Conservation (phyloP, 1,140 invertebrate genomes). For the Drosophila ficusphila region DNA sequence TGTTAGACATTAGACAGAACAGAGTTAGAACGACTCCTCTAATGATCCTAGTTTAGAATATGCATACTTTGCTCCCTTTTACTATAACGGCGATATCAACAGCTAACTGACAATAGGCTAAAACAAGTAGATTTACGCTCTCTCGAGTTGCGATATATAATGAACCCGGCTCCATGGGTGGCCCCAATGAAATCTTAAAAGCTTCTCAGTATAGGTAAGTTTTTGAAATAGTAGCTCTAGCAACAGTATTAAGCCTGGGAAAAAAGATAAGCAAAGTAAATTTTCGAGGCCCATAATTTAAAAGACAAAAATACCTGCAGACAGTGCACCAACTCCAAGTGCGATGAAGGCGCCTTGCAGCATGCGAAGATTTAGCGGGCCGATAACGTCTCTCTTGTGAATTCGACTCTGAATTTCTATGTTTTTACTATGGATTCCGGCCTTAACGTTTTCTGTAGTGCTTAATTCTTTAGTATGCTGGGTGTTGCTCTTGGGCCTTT, state of each 20-base stretch:
- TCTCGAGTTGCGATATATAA: too few relatives aligned
- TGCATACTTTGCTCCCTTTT: too few relatives aligned
- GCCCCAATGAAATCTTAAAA: too few relatives aligned
- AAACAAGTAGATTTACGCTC: too few relatives aligned
- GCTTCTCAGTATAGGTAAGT: too few relatives aligned
- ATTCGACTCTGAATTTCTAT: slow-evolving; percentile 15
- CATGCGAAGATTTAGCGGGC: slow-evolving; percentile 88
- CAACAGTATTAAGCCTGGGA: background rate
- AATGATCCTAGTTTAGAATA: too few relatives aligned
- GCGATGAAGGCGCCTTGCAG: slow-evolving; percentile 88
- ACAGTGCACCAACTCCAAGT: slow-evolving; percentile 85
- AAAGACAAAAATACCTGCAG: slow-evolving; percentile 49
- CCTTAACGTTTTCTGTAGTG: slow-evolving; percentile 47
- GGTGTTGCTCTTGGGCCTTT: slow-evolving; percentile 58
- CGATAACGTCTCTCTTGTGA: slow-evolving; percentile 78
- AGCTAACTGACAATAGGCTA: too few relatives aligned
- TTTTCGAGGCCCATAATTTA: background rate
- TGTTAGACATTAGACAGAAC: too few relatives aligned
- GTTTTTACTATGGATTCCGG: slow-evolving; percentile 40
- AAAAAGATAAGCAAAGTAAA: background rate
- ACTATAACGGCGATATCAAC: too few relatives aligned
- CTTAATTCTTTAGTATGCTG: slow-evolving; percentile 65
- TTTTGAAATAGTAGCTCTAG: background rate
- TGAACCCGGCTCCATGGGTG: too few relatives aligned
- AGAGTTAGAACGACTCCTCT: too few relatives aligned